A percentile compares a stretch with the other conserved stretches of the same genome.
Conservation (phyloP, 2,113 vertebrate genomes). For the Bubo bubo region DNA sequence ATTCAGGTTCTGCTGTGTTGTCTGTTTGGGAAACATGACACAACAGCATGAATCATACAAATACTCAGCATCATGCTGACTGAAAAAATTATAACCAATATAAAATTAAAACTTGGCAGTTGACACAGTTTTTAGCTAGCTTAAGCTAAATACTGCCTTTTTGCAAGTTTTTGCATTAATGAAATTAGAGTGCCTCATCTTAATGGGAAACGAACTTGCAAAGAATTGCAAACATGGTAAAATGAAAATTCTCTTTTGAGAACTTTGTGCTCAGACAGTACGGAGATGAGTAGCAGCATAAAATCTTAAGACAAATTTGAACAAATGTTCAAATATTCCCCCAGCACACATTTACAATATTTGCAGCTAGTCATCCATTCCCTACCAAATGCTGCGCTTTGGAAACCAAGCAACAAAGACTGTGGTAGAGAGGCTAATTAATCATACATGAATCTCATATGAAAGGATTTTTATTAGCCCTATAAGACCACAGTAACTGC, state of each 20-base stretch:
- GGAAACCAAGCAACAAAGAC: constrained; percentile 23
- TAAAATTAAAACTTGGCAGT: not conserved
- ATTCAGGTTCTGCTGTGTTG: not conserved
- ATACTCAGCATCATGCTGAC: not conserved
- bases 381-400: not conserved
- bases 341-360: not conserved
- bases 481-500: not conserved
- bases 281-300: not conserved
- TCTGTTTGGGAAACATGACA: not conserved
- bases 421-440: constrained; percentile 41
- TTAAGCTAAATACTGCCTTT: not conserved
- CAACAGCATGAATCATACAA: not conserved
- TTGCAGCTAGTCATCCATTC: not conserved
- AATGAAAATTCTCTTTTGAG: constrained; percentile 31
- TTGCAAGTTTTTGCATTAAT: not conserved
- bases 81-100: not conserved
- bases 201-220: not conserved
- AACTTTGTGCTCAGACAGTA: not conserved
- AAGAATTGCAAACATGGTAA: not conserved
- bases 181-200: not conserved
- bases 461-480: constrained; percentile 11
- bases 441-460: constrained; percentile 13
- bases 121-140: not conserved
- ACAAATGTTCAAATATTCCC: constrained; percentile 53
- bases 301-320: constrained; percentile 42